Base-by-base conservation (phyloP, 2,888 invertebrate genomes). In the Xanthia icteritia region DNA sequence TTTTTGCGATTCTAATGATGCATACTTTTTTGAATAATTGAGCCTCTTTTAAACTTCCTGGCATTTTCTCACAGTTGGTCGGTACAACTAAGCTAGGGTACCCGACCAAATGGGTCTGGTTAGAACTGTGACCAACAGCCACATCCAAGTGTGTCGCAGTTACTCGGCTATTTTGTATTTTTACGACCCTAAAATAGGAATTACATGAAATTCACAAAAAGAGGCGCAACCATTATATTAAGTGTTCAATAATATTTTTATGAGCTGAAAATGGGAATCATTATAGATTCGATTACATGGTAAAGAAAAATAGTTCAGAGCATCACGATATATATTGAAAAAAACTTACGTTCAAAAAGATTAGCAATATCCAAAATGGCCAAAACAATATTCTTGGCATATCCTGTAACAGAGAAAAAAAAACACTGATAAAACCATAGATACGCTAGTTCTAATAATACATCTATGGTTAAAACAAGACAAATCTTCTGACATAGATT, bases 321-420 rank as follows among this genome's bases (percentile, higher is more conserved):
- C n/a, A 56, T 11, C n/a, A n/a, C 13, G 5, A 58, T 15, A 31
- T 31, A 31, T 31, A 31, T n/a, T n/a, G 2, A 51, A 1, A n/a
- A 17, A 31, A 67, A 79, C 79, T 79, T 58, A 79, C 79, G 82
- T 13, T 82, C 67, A 9, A 67, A 79, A 1, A 67, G 56, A 0
- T 75, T 5, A 1, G n/a, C 67, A 6, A 79, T 75, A 0, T 67
- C 51, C 48, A 75, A 36, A 27, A 79, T 67, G 9, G 82, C 82
- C 9, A 5, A 0, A 23, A 23, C 82, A 9, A 79, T 63, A 3
- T 64, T 9, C 11, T 20, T 74, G 6, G 15, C 42, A 2, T 75
- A 75, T 20, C 79, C 79, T 79, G 76, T 0, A 79, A 79, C 5
- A 63, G 17, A 17, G n/a, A 66, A 42, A 9, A 39, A 36, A 15